Base-by-base conservation (phyloP, 37 sponge, comb jelly and placozoan species). In the Diacarnus erythraeanus region DNA sequence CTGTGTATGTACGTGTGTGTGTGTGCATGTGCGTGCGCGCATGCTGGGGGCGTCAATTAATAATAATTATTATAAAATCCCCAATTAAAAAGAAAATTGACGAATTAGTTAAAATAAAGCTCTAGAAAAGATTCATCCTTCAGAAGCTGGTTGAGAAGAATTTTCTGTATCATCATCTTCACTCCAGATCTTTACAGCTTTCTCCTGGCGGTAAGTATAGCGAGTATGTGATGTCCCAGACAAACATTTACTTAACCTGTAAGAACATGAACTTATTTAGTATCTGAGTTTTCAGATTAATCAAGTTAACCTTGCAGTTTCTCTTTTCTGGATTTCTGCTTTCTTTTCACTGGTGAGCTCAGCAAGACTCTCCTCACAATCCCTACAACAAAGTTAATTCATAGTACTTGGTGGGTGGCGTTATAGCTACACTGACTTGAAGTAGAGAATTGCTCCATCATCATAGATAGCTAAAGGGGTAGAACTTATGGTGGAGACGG, bases 401-500 rank as follows among this genome's bases (percentile, higher is more conserved):
- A 63, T 9, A n/a, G 1, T 26, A n/a, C 23, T 23, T 73, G 6
- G 74, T 5, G 31, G 22, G 5, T 9, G 5, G 36, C 10, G 6
- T 8, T 36, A 10, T 8, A 39, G 18, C 30, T 69, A 8, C 8
- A 76, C 92, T 59, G 26, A 93, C 93, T 91, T 92, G 81, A 69
- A 95, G 66, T 89, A 95, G 71, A 95, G 37, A 27, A 95, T 75
- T 17, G 72, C 68, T 29, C 96, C 96, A 83, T 95, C 96, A 39
- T 93, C 89, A 59, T 85, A 79, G n/a, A 95, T 80, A 64, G 85
- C 87, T 12, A 94, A 75, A 0, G 95, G 95, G 39, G 58, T 43
- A 35, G 80, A 69, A 44, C 39, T 80, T 69, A 95, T 64, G 31
- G 72, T 57, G 18, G 78, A 38, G 27, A 82, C 83, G 0, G 57